phyloP scores from a whole-genome alignment of 2,888 invertebrate species.

The Arge pagana region DNA sequence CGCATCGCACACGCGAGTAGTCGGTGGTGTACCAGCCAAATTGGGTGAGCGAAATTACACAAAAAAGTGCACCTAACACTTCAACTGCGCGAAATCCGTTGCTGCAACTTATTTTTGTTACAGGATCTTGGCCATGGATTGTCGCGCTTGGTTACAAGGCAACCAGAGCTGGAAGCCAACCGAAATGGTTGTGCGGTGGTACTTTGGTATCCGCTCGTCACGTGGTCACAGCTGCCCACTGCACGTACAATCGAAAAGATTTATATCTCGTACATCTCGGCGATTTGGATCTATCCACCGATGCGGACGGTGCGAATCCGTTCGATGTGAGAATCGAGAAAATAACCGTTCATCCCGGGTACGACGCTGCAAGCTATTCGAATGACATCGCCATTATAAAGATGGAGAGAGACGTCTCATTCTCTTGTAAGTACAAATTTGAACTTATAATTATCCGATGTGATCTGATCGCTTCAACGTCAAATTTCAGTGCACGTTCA shows the following conservation, averaged over 20 bases:
- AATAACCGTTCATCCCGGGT: constrained; percentile 70
- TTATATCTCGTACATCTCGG: constrained; percentile 76
- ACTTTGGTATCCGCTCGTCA: constrained; percentile 70
- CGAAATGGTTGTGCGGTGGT: constrained; percentile 69
- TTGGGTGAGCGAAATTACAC: constrained; percentile 57
- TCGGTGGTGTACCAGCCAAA: constrained; percentile 72
- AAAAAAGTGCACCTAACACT: background rate
- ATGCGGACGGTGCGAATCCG: constrained; percentile 67
- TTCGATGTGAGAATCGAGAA: constrained; percentile 67
- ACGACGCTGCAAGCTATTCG: constrained; percentile 65
- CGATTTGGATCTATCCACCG: constrained; percentile 73
- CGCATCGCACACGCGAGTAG: constrained; percentile 65
- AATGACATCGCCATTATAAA: constrained; percentile 82
- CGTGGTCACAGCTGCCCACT: constrained; percentile 80
- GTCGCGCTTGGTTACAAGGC: constrained; percentile 72
- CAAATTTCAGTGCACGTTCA: constrained; percentile 52
- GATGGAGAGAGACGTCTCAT: constrained; percentile 63
- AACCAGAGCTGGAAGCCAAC: constrained; percentile 51
- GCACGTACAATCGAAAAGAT: constrained; percentile 66
- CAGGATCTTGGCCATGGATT: constrained; percentile 83
- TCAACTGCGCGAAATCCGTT: background rate
- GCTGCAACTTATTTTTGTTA: constrained; percentile 8
- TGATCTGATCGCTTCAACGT: too few species aligned
- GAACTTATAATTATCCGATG: background rate
- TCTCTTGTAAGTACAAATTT: constrained; percentile 60